These are phyloP conservation scores for Grus americana DNA, from an alignment of 2,113 vertebrate species.

Conservation along the genomic window DNA sequence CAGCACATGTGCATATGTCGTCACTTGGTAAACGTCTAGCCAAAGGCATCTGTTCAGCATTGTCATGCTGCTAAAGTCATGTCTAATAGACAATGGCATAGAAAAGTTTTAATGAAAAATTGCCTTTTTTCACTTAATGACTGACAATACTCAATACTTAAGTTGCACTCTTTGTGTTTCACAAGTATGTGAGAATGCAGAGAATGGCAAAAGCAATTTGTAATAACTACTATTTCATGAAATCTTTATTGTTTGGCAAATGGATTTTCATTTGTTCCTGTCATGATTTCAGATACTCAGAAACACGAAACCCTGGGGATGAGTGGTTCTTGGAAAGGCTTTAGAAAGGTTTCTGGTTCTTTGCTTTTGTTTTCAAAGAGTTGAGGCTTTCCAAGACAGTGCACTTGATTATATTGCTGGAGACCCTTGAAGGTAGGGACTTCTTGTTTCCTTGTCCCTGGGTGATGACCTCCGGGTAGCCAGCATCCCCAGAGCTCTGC, in stretches of 20 bases:
- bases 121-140: background rate
- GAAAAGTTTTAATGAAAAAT: background rate
- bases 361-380: background rate
- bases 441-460: background rate
- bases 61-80: background rate
- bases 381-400: background rate
- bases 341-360: background rate
- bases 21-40: background rate
- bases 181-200: background rate
- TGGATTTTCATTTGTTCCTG: background rate
- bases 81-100: too few relatives aligned
- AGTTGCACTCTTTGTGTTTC: background rate
- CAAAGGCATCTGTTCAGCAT: background rate
- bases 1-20: fast-evolving
- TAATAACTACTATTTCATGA: background rate
- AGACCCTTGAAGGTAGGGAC: background rate
- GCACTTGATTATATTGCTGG: background rate
- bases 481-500: background rate
- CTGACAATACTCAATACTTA: background rate
- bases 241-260: background rate
- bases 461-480: background rate
- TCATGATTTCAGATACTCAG: background rate
- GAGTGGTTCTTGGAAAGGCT: background rate
- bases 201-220: background rate
- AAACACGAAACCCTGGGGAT: background rate